Conservation (phyloP, 2,113 vertebrate species). For the Melospiza melodia region DNA sequence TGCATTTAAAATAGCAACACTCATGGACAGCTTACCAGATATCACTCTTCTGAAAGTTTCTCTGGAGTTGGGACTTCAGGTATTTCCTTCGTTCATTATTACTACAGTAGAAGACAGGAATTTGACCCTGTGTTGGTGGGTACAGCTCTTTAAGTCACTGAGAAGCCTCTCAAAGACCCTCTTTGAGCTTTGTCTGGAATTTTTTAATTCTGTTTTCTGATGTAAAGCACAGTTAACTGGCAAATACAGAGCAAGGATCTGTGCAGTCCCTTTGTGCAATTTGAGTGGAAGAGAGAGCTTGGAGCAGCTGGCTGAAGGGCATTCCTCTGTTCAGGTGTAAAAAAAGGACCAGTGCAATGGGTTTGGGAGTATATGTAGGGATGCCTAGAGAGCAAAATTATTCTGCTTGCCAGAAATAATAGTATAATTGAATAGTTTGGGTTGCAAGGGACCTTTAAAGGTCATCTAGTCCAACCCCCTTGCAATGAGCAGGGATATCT, state of each 20-base stretch:
- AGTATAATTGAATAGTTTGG: background rate
- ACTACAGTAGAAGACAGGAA: background rate
- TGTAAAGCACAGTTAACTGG: background rate
- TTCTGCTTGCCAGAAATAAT: background rate
- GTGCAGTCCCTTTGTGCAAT: background rate
- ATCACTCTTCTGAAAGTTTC: slow-evolving; percentile 85
- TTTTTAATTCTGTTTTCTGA: background rate
- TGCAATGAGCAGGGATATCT: background rate
- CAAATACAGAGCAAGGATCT: background rate
- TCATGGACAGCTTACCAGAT: slow-evolving; percentile 84
- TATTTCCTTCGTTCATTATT: slow-evolving; percentile 37
- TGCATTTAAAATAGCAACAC: slow-evolving; percentile 85
- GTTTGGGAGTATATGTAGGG: background rate
- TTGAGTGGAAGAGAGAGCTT: background rate
- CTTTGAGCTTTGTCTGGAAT: background rate
- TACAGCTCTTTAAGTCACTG: background rate
- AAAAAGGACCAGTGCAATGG: background rate
- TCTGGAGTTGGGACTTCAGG: slow-evolving; percentile 84
- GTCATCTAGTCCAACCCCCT: background rate
- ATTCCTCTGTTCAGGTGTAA: background rate
- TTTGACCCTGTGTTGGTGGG: background rate
- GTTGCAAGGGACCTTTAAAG: background rate
- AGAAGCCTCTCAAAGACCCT: background rate
- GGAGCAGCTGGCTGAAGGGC: background rate
- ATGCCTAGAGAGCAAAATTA: background rate